Base-by-base conservation (phyloP, 2,888 invertebrate species). In the Exephanes ischioxanthus region DNA sequence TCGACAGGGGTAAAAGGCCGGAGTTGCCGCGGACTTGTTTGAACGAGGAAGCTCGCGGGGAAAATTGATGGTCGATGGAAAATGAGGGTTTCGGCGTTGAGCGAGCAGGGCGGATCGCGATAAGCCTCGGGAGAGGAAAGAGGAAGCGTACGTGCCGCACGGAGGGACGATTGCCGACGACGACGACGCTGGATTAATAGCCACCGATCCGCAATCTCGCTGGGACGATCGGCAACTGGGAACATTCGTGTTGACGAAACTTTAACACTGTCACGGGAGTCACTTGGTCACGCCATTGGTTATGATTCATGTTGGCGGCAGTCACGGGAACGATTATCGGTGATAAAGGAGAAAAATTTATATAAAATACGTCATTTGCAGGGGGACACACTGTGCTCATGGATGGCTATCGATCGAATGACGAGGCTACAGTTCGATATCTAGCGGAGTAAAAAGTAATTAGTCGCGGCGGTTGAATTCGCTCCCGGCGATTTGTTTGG, bases 101-200 rank as follows among this genome's bases (percentile, higher is more conserved):
- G 84, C 80, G 70, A 86, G 83, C 81, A 83, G 84, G 86, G 70
- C 77, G 70, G 78, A 87, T 88, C 84, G 87, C 78, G 90, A 89
- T 86, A 89, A 88, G 81, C 83, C 58, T 16, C 16, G 16, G 37
- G 70, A n/a, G 77, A 45, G 84, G 83, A 30, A 45, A 33, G 45
- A 53, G 68, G 73, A 51, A 86, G 78, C 79, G 86, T 79, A 85
- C 83, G 79, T 67, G 73, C 53, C 66, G 68, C 51, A 45, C 73
- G 55, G 22, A 37, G 33, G 37, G 45, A 41, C 48, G 73, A 81
- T 45, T 16, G 45, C 45, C 72, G 78, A 78, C 51, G 41, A 53
- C 66, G 79, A 75, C 81, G 68, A 84, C 87, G 85, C 63, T 77
- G 85, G 88, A 90, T 89, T 90, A 89, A 90, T 90, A 86, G 89